phyloP scores from a whole-genome alignment of 2,888 invertebrate species.

The Apotomis turbidana region DNA sequence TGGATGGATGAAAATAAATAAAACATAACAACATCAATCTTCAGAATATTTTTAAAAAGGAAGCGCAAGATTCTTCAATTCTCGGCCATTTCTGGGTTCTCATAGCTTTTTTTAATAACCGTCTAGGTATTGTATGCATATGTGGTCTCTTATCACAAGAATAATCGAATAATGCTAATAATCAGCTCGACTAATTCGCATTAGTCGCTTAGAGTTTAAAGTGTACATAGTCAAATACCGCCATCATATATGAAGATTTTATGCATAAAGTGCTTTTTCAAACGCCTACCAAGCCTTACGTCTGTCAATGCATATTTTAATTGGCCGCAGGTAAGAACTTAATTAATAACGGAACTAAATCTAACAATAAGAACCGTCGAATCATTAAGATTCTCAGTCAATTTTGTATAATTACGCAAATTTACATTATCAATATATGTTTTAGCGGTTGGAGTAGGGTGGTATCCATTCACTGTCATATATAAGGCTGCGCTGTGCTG shows the following conservation, averaged over 20 bases:
- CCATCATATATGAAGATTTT: not conserved
- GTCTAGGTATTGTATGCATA: slow-evolving; percentile 20
- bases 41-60: not conserved
- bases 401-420: slow-evolving; percentile 50
- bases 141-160: not conserved
- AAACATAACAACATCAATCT: not conserved
- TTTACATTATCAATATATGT: slow-evolving; percentile 56
- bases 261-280: not conserved
- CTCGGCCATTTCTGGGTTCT: slow-evolving; percentile 37
- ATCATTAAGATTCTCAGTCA: slow-evolving; percentile 30
- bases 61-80: slow-evolving; percentile 11
- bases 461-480: slow-evolving; percentile 75
- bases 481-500: slow-evolving; percentile 64
- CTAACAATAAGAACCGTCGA: slow-evolving; percentile 7
- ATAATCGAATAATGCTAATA: not conserved
- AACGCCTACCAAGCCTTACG: not conserved
- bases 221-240: not conserved
- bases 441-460: slow-evolving; percentile 66
- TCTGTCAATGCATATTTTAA: not conserved
- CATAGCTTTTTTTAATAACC: slow-evolving; percentile 17
- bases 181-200: not conserved
- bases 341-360: not conserved
- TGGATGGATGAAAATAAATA: not conserved
- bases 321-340: not conserved
- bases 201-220: not conserved